Percentiles rank a stretch among this genome's conserved stretches.
Evolutionary conservation across 2,888 invertebrate species (phyloP).

Genomic region (Rugalucina vietnamica): DNA sequence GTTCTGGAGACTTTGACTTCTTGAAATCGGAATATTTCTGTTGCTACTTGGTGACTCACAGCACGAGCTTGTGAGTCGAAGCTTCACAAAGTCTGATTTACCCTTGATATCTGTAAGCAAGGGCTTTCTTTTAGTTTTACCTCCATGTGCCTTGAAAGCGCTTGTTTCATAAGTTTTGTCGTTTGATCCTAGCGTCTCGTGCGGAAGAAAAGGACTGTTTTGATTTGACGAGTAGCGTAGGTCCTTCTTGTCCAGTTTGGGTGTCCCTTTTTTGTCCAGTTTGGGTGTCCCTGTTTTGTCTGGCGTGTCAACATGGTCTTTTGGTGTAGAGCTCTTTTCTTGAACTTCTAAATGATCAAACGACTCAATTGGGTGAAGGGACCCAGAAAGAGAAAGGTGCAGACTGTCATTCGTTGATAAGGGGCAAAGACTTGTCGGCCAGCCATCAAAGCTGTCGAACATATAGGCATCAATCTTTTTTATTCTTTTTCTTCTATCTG

Average conservation of each 20-base stretch:
- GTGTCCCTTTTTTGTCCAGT: background rate
- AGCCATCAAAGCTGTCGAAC: slow-evolving; percentile 40
- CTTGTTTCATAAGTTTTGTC: background rate
- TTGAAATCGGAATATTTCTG: slow-evolving; percentile 42
- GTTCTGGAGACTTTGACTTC: slow-evolving; percentile 35
- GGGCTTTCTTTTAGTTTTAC: background rate
- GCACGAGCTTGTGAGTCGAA: slow-evolving; percentile 45
- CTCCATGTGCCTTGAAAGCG: background rate
- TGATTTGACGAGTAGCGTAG: background rate
- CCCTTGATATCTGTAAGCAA: background rate
- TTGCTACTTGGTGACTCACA: background rate
- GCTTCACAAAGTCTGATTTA: slow-evolving; percentile 15
- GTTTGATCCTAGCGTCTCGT: background rate
- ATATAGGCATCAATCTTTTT: background rate
- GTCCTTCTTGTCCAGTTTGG: background rate
- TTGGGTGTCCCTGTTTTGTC: background rate
- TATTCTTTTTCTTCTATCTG: background rate
- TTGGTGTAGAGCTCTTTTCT: too few species aligned
- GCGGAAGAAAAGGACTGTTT: background rate
- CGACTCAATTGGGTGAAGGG: slow-evolving; percentile 45
- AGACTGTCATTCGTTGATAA: slow-evolving; percentile 25
- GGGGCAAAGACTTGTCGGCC: slow-evolving; percentile 25
- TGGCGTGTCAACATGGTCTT: too few species aligned
- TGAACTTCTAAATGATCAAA: background rate
- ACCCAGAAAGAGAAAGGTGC: slow-evolving; percentile 31